These are phyloP conservation scores for Druceiella hillmani DNA, from an alignment of 2,888 invertebrate genomes.

Conservation along the genomic window DNA sequence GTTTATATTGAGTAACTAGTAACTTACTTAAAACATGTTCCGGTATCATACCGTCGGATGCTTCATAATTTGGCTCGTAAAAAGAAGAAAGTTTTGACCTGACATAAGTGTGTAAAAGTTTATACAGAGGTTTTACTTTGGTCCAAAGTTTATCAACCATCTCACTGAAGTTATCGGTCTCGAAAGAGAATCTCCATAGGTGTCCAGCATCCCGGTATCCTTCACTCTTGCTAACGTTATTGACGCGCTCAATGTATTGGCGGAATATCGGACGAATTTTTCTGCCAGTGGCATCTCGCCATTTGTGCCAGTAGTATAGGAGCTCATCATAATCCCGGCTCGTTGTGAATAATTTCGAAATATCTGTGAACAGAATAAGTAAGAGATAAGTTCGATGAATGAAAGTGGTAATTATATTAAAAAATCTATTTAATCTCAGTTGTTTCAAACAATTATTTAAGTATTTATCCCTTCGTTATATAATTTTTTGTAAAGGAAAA, in stretches of 20 bases:
- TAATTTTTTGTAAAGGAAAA: too few species aligned
- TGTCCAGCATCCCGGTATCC: slow-evolving; percentile 44
- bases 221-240: slow-evolving; percentile 54
- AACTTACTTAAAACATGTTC: slow-evolving; percentile 62
- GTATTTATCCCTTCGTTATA: too few species aligned
- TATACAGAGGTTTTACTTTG: slow-evolving; percentile 59
- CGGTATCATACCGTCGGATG: slow-evolving; percentile 53
- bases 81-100: slow-evolving; percentile 45
- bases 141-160: slow-evolving; percentile 50
- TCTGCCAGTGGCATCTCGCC: slow-evolving; percentile 59
- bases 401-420: too few species aligned
- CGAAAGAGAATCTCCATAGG: slow-evolving; percentile 45
- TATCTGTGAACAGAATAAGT: too few species aligned
- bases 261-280: slow-evolving; percentile 55
- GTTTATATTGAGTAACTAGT: too few species aligned
- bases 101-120: slow-evolving; percentile 58
- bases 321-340: slow-evolving; percentile 57
- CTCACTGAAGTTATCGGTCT: slow-evolving; percentile 37
- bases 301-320: slow-evolving; percentile 58
- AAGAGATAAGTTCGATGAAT: too few species aligned
- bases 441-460: too few species aligned
- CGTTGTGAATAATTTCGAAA: slow-evolving; percentile 39
- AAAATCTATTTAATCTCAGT: too few species aligned
- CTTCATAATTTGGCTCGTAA: slow-evolving; percentile 44
- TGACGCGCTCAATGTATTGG: slow-evolving; percentile 56